These are phyloP conservation scores for Astropecten irregularis DNA, from an alignment of 53 echinoderm and acorn worm species.

Conservation along the genomic window DNA sequence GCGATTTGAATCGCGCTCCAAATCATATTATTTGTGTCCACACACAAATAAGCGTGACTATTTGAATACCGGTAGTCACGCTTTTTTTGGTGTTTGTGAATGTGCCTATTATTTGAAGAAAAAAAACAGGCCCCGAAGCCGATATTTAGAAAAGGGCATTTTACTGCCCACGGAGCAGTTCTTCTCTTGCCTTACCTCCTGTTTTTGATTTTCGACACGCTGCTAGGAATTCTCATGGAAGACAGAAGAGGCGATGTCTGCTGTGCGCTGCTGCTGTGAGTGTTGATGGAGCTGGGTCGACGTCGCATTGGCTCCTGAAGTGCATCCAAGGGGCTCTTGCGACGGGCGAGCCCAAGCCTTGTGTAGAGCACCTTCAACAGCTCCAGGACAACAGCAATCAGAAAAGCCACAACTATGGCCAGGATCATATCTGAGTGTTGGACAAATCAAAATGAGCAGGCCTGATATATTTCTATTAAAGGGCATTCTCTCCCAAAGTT, in stretches of 20 bases:
- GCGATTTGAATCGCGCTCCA: neutral
- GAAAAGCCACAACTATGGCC: slow-evolving; percentile 14
- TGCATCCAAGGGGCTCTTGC: neutral
- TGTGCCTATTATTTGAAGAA: too few relatives aligned
- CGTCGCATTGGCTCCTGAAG: neutral
- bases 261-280: neutral
- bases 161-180: too few relatives aligned
- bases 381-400: slow-evolving; percentile 5
- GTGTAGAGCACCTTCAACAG: neutral
- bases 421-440: slow-evolving; percentile 16
- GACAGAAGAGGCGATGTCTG: slow-evolving; percentile 16
- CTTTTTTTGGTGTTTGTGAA: too few relatives aligned
- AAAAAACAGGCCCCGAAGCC: too few relatives aligned
- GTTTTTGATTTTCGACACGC: slow-evolving; percentile 17
- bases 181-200: slow-evolving; percentile 32
- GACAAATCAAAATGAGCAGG: neutral
- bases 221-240: slow-evolving; percentile 39
- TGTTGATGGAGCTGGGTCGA: neutral
- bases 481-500: neutral
- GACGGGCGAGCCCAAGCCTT: neutral
- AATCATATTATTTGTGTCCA: neutral
- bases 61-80: too few relatives aligned
- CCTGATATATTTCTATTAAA: neutral
- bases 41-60: too few relatives aligned
- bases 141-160: too few relatives aligned